A percentile compares a stretch with the other conserved stretches of the same genome.
phyloP scores from a whole-genome alignment of 2,797 vertebrate genomes.

The Callimico goeldii region DNA sequence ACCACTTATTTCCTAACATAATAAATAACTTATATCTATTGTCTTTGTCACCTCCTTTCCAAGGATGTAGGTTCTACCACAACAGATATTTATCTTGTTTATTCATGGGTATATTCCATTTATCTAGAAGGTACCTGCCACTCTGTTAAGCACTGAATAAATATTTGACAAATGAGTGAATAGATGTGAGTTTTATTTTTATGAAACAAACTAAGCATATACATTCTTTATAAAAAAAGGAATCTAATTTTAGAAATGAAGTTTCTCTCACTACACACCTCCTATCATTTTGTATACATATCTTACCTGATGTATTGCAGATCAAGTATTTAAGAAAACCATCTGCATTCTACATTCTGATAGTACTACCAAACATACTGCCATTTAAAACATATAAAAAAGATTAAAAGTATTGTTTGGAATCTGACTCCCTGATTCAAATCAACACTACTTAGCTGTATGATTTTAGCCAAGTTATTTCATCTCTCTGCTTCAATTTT shows the following conservation, averaged over 20 bases:
- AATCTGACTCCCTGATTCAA: conserved; percentile 29
- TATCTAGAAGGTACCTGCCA: background rate
- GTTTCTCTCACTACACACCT: background rate
- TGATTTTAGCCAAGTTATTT: conserved; percentile 17
- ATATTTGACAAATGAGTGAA: conserved; percentile 42
- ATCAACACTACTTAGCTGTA: conserved; percentile 6
- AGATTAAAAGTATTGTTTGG: conserved; percentile 16
- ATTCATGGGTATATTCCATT: background rate
- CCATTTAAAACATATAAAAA: conserved; percentile 30
- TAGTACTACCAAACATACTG: conserved; percentile 24
- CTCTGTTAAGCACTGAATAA: conserved; percentile 8
- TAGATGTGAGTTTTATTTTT: conserved; percentile 42
- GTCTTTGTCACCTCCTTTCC: background rate
- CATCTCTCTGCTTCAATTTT: conserved; percentile 41
- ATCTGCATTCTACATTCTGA: conserved; percentile 5
- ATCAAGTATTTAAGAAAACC: conserved; percentile 23
- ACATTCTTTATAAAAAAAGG: background rate
- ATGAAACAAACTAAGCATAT: conserved; percentile 37
- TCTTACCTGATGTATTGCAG: background rate
- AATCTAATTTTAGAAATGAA: conserved; percentile 18
- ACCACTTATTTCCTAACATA: conserved; percentile 15
- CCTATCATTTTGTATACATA: background rate
- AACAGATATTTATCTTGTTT: background rate
- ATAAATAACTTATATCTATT: background rate
- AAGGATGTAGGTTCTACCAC: background rate